A percentile compares a stretch with the other conserved stretches of the same genome.
Conservation (phyloP, 2,797 vertebrate species). For the Philypnodon macrostomus region DNA sequence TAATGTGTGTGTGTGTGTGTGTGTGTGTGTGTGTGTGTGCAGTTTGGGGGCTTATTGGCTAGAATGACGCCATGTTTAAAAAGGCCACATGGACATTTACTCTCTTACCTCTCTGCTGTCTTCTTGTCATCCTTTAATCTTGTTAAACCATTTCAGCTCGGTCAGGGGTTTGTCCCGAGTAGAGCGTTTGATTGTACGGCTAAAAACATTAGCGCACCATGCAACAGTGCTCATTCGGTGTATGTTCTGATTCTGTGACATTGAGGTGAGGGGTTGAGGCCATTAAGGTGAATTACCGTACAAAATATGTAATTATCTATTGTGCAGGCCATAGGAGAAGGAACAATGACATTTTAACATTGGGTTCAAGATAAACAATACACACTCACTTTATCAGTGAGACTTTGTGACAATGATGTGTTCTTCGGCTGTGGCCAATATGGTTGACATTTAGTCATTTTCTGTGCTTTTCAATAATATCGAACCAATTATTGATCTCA, state of each 20-base stretch:
- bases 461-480: no score
- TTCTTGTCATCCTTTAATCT: slow-evolving; percentile 73
- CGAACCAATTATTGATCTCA: no score
- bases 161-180: slow-evolving; percentile 60
- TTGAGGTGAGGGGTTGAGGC: no score
- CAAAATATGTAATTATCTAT: slow-evolving; percentile 1
- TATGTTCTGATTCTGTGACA: slow-evolving; percentile 41
- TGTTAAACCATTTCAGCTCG: slow-evolving; percentile 67
- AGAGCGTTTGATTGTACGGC: slow-evolving; percentile 51
- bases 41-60: slow-evolving; percentile 41
- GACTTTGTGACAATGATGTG: no score
- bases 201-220: slow-evolving; percentile 60
- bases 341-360: neutral
- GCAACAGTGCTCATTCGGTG: slow-evolving; percentile 35
- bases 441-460: no score
- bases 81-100: slow-evolving; percentile 34
- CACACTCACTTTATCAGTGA: no score
- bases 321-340: neutral
- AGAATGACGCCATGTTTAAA: slow-evolving; percentile 66
- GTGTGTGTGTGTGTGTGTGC: slow-evolving; percentile 29
- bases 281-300: no score
- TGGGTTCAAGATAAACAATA: no score
- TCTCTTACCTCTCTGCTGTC: slow-evolving; percentile 41
- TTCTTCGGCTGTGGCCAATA: no score
- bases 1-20: slow-evolving; percentile 29